Evolutionary conservation across 2,113 vertebrate genomes (phyloP), one percentile per base, ranked within the genome.

Genomic region (Corythaeola cristata): DNA sequence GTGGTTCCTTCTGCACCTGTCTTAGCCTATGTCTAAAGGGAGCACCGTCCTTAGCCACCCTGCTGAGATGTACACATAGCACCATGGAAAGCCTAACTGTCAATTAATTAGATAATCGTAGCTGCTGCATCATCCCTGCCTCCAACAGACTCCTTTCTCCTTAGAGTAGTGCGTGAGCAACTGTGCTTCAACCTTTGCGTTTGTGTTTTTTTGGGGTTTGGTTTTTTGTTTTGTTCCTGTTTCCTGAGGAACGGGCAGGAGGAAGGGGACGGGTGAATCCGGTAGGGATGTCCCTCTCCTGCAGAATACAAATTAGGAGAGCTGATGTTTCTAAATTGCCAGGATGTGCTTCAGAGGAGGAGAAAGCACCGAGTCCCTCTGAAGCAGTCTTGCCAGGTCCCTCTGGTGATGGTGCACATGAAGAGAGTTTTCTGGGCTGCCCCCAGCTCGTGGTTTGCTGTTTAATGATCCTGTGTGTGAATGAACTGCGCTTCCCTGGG

Each of bases 41-140:
- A 97, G 92, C 23, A 10, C 88, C 52, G 23, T 86, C 94, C 91
- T 80, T 87, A 96, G 96, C 94, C 82, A 33, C 93, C 89, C 95
- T 66, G 90, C 97, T 87, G 87, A 74, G 90, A 82, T 83, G 80
- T 15, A 56, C 78, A 24, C 78, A 0, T 26, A 67, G 93, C 87
- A 28, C 84, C 76, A 45, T 79, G 90, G 82, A 85, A 95, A 96
- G 95, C 94, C 93, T 80, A 45, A 75, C 81, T 95, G 85, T 95
- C 90, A 92, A 66, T 56, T 47, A 92, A 58, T 37, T 89, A 92
- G 92, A 86, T 89, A 89, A 91, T 18, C 39, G 35, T 95, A 95
- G 97, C 93, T 88, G 74, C 49, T 45, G 88, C 95, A 37, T 35
- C 88, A 82, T 56, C 95, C 97, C 96, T 84, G 89, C 89, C 60